Conservation (phyloP, 1,140 invertebrate species). For the Vollenhovia emeryi region DNA sequence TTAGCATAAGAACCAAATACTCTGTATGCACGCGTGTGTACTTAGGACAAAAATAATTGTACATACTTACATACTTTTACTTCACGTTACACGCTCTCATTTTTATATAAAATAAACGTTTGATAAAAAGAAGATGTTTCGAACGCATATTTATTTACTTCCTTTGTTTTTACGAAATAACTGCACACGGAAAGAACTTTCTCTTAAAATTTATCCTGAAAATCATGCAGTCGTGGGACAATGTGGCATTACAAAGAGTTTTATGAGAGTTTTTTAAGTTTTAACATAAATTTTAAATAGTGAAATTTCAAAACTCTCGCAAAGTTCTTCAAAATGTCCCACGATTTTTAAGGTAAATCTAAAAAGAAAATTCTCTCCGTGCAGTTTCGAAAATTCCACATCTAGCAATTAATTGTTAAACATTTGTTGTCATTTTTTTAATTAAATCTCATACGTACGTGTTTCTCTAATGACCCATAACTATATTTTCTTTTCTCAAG, state of each 20-base stretch:
- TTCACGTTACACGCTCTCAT: constrained; percentile 50
- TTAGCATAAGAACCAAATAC: constrained; percentile 58
- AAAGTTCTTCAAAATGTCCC: no score
- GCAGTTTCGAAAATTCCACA: not conserved
- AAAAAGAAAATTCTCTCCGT: no score
- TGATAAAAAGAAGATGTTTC: constrained; percentile 44
- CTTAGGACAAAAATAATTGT: constrained; percentile 53
- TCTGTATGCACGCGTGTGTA: constrained; percentile 56
- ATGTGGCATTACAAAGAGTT: no score
- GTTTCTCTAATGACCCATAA: not conserved
- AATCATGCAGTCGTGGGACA: no score
- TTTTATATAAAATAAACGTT: constrained; percentile 69
- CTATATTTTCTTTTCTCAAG: not conserved
- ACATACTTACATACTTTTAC: constrained; percentile 64
- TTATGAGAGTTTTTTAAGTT: no score
- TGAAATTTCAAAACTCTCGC: no score
- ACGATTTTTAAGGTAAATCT: no score
- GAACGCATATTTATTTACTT: not conserved
- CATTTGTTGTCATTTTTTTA: not conserved
- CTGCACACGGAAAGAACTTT: no score
- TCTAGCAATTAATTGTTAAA: not conserved
- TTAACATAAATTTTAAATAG: no score
- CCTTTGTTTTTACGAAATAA: not conserved
- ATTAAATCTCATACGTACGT: not conserved
- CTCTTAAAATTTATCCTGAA: no score